Evolutionary conservation across 2,888 invertebrate genomes (phyloP), one percentile per base, ranked within the genome.

Genomic region (Cotesia congregata): DNA sequence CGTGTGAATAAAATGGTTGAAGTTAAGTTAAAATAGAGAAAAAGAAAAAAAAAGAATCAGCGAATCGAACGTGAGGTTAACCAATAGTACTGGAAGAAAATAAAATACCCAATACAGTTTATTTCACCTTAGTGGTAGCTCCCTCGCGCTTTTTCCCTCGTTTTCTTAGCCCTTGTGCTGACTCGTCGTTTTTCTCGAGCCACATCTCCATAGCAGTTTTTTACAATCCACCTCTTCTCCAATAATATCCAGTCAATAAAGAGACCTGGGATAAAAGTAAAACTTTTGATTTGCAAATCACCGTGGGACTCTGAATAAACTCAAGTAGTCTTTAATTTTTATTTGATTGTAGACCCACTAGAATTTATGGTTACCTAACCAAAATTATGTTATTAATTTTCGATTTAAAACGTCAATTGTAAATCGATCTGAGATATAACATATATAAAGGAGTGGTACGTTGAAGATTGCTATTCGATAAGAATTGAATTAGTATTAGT

Each of bases 31-130:
- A 59, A 41, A 30, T 67, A 15, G 61, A 41, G 12, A 72, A 62
- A 72, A 30, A 39, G 67, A 74, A n/a, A 67, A 61, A 59, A 77
- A 75, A 78, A 78, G 70, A 77, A 75, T 76, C 73, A 79, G 75
- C 73, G 80, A 79, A 80, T 68, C 61, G 68, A 72, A 80, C 75
- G 77, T 74, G 76, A 72, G 77, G 71, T 82, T 79, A 82, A 79
- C 86, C 86, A 87, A 87, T 86, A 80, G 78, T 81, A 83, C 80
- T 75, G 74, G 77, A 75, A 77, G 81, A 81, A 83, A 83, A 80
- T 83, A 84, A 87, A 87, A 86, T 85, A 84, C 81, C 83, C 87
- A 85, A 85, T 87, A 88, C 87, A 87, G 84, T 88, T 88, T 87
- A 88, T 87, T 87, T 84, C 83, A 83, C 83, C 83, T 30, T 30